Evolutionary conservation across 2,797 vertebrate genomes (phyloP).

Genomic region (Argya squamiceps): DNA sequence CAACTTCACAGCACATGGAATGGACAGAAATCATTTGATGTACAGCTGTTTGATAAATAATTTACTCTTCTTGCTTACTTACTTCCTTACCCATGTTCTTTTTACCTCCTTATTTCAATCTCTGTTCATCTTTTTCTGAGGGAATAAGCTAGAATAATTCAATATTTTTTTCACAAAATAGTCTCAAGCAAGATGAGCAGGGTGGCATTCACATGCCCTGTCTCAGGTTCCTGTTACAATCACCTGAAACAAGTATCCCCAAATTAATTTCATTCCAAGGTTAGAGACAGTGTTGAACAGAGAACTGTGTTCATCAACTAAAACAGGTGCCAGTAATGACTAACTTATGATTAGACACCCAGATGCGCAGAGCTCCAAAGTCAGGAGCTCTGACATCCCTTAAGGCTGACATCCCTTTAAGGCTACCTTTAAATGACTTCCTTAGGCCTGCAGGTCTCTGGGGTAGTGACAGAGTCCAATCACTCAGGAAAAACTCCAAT

Average conservation of each 20-base stretch:
- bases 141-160: background rate
- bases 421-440: background rate
- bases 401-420: too few species aligned
- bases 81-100: background rate
- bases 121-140: background rate
- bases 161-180: background rate
- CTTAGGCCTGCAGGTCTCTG: background rate
- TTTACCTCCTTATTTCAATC: background rate
- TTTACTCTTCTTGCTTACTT: background rate
- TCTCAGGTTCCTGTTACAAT: background rate
- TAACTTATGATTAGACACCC: background rate
- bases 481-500: background rate
- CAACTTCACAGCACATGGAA: background rate
- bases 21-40: background rate
- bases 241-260: background rate
- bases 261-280: background rate
- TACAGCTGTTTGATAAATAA: background rate
- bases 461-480: background rate
- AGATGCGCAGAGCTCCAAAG: background rate
- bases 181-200: background rate
- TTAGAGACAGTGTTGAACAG: background rate
- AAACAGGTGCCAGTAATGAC: background rate
- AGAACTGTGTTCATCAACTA: background rate
- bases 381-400: too few species aligned
- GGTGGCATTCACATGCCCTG: background rate